Evolutionary conservation across 2,888 invertebrate genomes (phyloP).

Genomic region (Itoplectis maculator): DNA sequence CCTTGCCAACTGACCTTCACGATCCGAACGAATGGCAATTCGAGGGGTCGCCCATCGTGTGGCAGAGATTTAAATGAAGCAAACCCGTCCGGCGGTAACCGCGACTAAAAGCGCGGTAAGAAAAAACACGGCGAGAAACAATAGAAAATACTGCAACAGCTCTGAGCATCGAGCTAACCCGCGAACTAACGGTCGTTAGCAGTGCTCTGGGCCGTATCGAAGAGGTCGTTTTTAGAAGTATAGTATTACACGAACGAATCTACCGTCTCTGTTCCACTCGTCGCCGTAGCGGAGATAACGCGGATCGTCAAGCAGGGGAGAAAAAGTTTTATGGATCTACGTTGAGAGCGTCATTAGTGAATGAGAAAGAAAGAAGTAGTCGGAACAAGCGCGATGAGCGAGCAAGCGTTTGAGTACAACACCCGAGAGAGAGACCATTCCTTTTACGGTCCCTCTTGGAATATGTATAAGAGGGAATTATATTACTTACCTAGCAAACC

Average conservation of each 20-base stretch:
- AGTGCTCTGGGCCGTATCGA: slow-evolving; percentile 61
- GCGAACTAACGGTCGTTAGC: slow-evolving; percentile 64
- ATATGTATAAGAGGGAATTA: slow-evolving; percentile 46
- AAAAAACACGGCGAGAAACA: slow-evolving; percentile 31
- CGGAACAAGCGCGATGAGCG: slow-evolving; percentile 10
- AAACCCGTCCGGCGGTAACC: neutral
- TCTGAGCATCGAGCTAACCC: slow-evolving; percentile 22
- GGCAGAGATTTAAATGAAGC: slow-evolving; percentile 8
- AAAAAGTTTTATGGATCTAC: slow-evolving; percentile 53
- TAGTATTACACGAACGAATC: slow-evolving; percentile 24
- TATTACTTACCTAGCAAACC: slow-evolving; percentile 43
- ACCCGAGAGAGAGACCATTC: slow-evolving; percentile 7
- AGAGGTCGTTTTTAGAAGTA: slow-evolving; percentile 51
- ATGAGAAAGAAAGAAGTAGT: slow-evolving; percentile 46
- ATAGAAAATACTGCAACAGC: slow-evolving; percentile 54
- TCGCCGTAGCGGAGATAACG: slow-evolving; percentile 12
- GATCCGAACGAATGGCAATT: neutral
- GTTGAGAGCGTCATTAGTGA: slow-evolving; percentile 57
- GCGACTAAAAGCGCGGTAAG: neutral
- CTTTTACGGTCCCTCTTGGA: slow-evolving; percentile 51
- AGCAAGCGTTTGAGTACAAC: slow-evolving; percentile 14
- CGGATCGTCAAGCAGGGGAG: slow-evolving; percentile 26
- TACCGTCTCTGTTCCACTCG: slow-evolving; percentile 11
- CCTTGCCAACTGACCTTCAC: neutral
- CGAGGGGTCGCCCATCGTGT: neutral